Evolutionary conservation across 1,140 invertebrate species (phyloP), one percentile per base, ranked within the genome.

Genomic region (Pseudomyrmex pallidus): DNA sequence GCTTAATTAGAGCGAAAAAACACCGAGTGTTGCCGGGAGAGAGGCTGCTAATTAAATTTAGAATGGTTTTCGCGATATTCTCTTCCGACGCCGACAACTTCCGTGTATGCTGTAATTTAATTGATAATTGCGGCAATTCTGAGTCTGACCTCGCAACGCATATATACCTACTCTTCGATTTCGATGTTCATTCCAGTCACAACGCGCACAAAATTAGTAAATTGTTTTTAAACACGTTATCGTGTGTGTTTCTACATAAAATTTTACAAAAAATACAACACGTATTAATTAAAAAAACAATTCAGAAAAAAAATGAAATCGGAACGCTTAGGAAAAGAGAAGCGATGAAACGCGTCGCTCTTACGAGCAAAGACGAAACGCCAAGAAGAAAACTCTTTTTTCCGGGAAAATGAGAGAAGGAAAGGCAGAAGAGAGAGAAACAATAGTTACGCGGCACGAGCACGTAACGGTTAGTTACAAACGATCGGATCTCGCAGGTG

Each of bases 381-480:
- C 17, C 12, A 70, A 59, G 20, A 25, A 22, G 52, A 52, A 52
- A 13, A 25, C 25, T 4, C 25, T 78, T 63, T 61, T 68, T 68
- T 70, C 66, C 64, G 44, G 35, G 17, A 68, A 68, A 68, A 70
- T n/a, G 35, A 13, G 12, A 63, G 25, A 15, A 7, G 5, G 50
- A 4, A 22, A 4, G 57, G 54, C 17, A 35, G 15, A 50, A 22
- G 12, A 17, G 63, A 67, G 10, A 25, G 52, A 68, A 25, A 68
- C 7, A 35, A 63, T 70, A 35, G 64, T 78, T 68, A 68, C 63
- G 63, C 63, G 35, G 35, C 2, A 20, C 20, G 56, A 50, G 50
- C 48, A 57, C 35, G 57, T 85, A 86, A 85, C 46, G 44, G 15
- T 8, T 80, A 57, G 22, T 20, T 61, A 2, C 52, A n/a, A 15